Evolutionary conservation across 2,797 vertebrate species (phyloP).

Genomic region (Carapus acus): DNA sequence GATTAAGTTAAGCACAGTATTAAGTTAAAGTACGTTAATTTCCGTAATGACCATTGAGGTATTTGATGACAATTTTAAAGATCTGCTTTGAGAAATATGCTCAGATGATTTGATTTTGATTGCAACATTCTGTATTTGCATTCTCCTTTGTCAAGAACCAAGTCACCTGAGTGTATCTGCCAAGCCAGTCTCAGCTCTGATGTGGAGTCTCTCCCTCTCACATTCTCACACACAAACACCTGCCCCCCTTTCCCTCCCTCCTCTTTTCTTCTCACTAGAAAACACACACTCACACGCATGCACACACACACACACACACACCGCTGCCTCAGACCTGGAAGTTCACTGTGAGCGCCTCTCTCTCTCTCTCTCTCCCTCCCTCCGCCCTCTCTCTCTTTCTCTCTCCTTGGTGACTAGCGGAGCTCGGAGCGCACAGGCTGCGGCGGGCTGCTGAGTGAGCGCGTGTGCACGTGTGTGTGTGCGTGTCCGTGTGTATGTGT

Average conservation of each 20-base stretch:
- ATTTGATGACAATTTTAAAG: too few relatives aligned
- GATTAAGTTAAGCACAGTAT: too few relatives aligned
- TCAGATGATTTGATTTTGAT: too few relatives aligned
- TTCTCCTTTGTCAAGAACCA: too few relatives aligned
- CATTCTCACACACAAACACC: slow-evolving; percentile 8
- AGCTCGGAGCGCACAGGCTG: slow-evolving; percentile 35
- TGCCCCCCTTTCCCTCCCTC: slow-evolving; percentile 22
- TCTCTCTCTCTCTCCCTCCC: too few relatives aligned
- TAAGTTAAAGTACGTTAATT: too few relatives aligned
- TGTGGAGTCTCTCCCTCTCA: slow-evolving; percentile 63
- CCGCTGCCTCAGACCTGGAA: slow-evolving; percentile 18
- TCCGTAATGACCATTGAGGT: too few relatives aligned
- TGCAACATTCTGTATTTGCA: too few relatives aligned
- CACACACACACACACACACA: slow-evolving; percentile 29
- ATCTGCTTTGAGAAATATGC: too few relatives aligned
- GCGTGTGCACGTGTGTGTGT: slow-evolving; percentile 23
- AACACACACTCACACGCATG: slow-evolving; percentile 11
- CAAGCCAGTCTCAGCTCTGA: slow-evolving; percentile 25
- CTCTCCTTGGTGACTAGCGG: slow-evolving; percentile 43
- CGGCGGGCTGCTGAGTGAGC: slow-evolving; percentile 16
- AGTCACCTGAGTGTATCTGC: too few relatives aligned
- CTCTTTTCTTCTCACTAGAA: slow-evolving; percentile 9
- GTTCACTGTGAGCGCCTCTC: slow-evolving; percentile 44
- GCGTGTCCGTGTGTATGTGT: slow-evolving; percentile 12
- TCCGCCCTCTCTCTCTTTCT: slow-evolving; percentile 50